These are phyloP conservation scores for Pocillopora verrucosa DNA, from an alignment of 64 coral and sea anemone genomes.

Conservation along the genomic window DNA sequence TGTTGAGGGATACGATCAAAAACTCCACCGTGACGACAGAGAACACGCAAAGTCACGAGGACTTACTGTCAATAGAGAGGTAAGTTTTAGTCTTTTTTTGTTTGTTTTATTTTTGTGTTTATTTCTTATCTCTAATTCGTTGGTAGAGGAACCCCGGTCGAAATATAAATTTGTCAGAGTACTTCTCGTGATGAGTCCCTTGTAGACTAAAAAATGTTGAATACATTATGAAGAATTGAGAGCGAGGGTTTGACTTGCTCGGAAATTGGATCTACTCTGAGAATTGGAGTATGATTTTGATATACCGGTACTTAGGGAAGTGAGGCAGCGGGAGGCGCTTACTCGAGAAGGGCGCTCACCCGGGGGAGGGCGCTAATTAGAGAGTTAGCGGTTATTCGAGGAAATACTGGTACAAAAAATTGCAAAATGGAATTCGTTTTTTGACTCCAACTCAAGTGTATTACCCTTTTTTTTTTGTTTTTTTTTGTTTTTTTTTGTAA, in stretches of 20 bases:
- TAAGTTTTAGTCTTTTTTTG: slow-evolving; percentile 29
- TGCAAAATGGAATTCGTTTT: no score
- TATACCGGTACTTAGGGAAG: no score
- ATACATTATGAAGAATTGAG: neutral
- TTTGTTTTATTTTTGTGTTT: neutral
- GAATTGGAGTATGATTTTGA: neutral
- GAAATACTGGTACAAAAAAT: no score
- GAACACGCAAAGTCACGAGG: slow-evolving; percentile 88
- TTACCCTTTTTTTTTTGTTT: no score
- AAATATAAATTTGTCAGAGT: neutral
- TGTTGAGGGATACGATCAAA: slow-evolving; percentile 79
- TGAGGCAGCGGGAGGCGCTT: no score
- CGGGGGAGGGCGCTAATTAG: neutral
- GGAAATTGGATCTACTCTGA: neutral
- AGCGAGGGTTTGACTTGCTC: neutral
- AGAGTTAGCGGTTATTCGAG: no score
- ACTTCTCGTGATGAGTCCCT: neutral
- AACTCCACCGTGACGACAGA: slow-evolving; percentile 84
- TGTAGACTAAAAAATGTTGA: neutral
- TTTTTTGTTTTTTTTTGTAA: neutral
- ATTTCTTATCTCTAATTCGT: neutral
- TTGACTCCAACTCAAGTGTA: no score
- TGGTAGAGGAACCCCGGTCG: neutral
- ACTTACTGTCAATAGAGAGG: slow-evolving; percentile 79
- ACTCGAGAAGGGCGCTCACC: neutral